Percentiles rank a stretch among this genome's conserved stretches.
Evolutionary conservation across 2,888 invertebrate species (phyloP).

Genomic region (Thyatira batis): DNA sequence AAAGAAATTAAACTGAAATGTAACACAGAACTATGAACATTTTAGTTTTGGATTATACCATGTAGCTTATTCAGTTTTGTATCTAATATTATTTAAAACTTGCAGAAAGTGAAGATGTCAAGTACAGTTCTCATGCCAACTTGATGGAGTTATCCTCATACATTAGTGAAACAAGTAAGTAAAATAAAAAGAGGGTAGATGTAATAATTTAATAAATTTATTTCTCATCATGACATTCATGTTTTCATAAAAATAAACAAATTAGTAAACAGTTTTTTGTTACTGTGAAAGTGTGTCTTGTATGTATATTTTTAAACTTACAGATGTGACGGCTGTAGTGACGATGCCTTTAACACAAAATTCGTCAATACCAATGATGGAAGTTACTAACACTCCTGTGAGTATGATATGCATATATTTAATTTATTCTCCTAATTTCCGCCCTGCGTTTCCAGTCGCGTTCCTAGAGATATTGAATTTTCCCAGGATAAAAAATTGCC

Average conservation of each 20-base stretch:
- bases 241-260: conserved; percentile 1
- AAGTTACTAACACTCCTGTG: conserved; percentile 76
- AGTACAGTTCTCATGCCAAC: conserved; percentile 69
- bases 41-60: too few species aligned
- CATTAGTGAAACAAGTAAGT: conserved; percentile 78
- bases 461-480: too few species aligned
- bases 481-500: too few species aligned
- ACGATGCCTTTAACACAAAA: conserved; percentile 76
- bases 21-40: too few species aligned
- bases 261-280: background rate
- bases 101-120: conserved; percentile 70
- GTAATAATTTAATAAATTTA: background rate
- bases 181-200: conserved; percentile 15
- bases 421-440: too few species aligned
- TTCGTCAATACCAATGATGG: conserved; percentile 76
- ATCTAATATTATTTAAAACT: conserved; percentile 14
- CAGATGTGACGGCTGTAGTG: conserved; percentile 77
- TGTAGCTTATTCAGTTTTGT: too few species aligned
- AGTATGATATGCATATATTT: conserved; percentile 40
- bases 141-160: conserved; percentile 76
- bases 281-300: background rate
- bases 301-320: conserved; percentile 27
- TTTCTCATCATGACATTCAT: background rate
- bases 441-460: too few species aligned
- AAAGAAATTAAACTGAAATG: too few species aligned